Base-by-base conservation (phyloP, 2,797 vertebrate genomes). In the Schizopygopsis malacanthus region DNA sequence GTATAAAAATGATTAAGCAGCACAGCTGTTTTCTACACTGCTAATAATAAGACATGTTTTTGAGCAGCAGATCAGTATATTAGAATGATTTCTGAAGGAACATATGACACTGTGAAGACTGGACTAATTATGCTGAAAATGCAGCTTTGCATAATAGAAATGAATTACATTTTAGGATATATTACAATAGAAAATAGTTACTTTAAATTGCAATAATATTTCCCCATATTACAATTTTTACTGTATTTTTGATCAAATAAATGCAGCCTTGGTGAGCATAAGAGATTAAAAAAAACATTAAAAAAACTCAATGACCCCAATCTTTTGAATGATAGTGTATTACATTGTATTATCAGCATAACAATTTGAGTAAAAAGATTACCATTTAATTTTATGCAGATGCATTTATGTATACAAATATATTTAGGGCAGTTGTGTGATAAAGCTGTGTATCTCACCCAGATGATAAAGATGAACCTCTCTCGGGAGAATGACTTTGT, bases 381-480 rank as follows among this genome's bases (percentile, higher is more conserved):
- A 70, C 9, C 22, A 2, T n/a, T 59, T n/a, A 2, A 12, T 37
- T 72, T 16, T 16, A 47, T 47, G n/a, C 52, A 56, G 20, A 16
- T 77, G 12, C 22, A 56, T 77, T 75, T 39, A 77, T 41, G 25
- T 25, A 11, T 56, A 77, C 33, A 77, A 33, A 39, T 39, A 56
- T 16, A 79, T 63, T 63, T 18, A 71, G n/a, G 18, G 39, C 18
- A 37, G 11, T 15, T 54, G 13, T 25, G 2, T 25, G 22, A 47
- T 67, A 61, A 61, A 47, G 16, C 9, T 43, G 79, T 43, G 6
- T 45, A 20, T 28, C 28, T 71, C 90, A 76, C 85, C 5, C 93
- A 99, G 98, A 98, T 95, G 39, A 96, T 99, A 93, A 99, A 97
- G 93, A 96, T 95, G 45, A 99, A 99, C 92, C 94, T 99, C 47